phyloP scores from a whole-genome alignment of 2,888 invertebrate species.

The Calameuta filiformis region DNA sequence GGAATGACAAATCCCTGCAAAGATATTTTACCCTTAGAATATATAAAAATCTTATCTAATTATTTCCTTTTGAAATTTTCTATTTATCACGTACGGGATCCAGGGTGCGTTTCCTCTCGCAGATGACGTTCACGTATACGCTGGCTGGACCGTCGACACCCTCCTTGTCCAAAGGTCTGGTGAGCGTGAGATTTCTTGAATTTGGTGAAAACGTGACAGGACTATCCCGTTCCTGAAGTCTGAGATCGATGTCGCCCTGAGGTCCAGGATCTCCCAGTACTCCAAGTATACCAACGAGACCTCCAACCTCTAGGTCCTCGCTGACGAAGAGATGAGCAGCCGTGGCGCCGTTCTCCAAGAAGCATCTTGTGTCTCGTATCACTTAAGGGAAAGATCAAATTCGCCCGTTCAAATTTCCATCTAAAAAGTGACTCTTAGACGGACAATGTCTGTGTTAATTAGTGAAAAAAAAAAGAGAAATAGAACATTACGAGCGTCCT shows the following conservation, averaged over 20 bases:
- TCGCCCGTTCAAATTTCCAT: background rate
- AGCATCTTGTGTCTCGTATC: conserved; percentile 87
- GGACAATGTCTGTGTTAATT: background rate
- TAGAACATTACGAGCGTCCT: background rate
- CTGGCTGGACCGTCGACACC: conserved; percentile 85
- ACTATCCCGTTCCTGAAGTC: conserved; percentile 82
- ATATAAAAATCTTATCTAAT: background rate
- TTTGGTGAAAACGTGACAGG: conserved; percentile 82
- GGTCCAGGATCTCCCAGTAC: conserved; percentile 84
- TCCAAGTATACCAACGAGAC: conserved; percentile 81
- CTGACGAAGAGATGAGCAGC: conserved; percentile 92
- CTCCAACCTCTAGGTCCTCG: conserved; percentile 85
- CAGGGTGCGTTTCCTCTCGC: conserved; percentile 80
- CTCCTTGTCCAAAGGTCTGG: conserved; percentile 85
- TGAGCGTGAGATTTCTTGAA: conserved; percentile 83
- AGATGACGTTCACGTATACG: conserved; percentile 87
- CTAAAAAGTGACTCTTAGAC: background rate
- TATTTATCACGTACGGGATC: conserved; percentile 75
- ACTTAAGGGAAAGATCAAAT: conserved; percentile 65
- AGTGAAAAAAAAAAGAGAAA: background rate
- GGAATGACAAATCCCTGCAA: conserved; percentile 75
- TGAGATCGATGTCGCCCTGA: conserved; percentile 81
- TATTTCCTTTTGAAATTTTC: background rate
- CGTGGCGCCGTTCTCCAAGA: conserved; percentile 89
- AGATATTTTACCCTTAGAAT: background rate